Evolutionary conservation across 2,888 invertebrate species (phyloP), one percentile per base, ranked within the genome.

Genomic region (Clepsis dumicolana): DNA sequence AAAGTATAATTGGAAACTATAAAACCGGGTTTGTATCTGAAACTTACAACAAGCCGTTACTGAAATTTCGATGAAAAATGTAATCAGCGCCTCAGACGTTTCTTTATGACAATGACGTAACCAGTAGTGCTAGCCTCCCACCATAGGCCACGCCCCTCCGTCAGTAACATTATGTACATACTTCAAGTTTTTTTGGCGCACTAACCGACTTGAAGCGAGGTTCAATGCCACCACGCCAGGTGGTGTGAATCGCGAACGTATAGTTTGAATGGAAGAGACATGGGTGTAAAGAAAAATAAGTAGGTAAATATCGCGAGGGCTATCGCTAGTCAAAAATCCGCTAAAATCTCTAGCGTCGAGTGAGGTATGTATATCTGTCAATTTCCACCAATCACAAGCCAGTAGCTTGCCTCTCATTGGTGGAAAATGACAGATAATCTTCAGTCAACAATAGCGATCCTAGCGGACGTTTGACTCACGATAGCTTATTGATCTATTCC

Each of bases 171-270:
- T 72, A 75, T 74, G 71, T 71, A 74, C 70, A 75, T 78, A 71
- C 72, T 77, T 76, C 74, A 72, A 78, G 80, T 81, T 85, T 86
- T 70, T 88, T 87, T 83, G 86, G 84, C 85, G 74, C 77, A 74
- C 75, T 80, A 80, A 78, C 76, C 78, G 79, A 77, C 74, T 77
- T 77, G 71, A 27, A 56, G 54, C 16, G 72, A 82, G 76, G 89
- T 86, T 91, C 91, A 90, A 84, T 84, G 89, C 77, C 90, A 82
- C 77, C 75, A 68, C 70, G 78, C 88, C 89, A 90, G 90, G 89
- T 91, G 90, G 82, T 80, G 76, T 76, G 73, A 66, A 48, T 56
- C 71, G 66, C 38, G 69, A 74, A 80, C 71, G 59, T 83, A 85
- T 35, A 81, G 48, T 52, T 14, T 0, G 14, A 71, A 77, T 80